A percentile compares a stretch with the other conserved stretches of the same genome.
Conservation (phyloP, 2,113 vertebrate genomes). For the Lipotes vexillifer region DNA sequence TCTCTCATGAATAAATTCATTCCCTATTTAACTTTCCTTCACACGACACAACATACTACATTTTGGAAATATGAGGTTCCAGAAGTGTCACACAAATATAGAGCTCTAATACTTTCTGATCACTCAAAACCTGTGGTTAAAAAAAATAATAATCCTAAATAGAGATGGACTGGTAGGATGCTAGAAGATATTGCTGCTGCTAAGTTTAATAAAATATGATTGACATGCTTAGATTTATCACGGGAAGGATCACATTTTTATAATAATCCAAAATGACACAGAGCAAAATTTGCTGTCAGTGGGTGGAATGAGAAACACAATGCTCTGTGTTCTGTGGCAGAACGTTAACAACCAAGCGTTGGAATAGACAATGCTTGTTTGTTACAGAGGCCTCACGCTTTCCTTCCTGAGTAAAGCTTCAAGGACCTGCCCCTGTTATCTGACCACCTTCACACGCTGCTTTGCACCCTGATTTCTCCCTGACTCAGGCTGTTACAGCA, state of each 20-base stretch:
- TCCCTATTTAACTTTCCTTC: constrained; percentile 52
- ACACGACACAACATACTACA: constrained; percentile 18
- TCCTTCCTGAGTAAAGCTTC: not conserved
- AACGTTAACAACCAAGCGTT: not conserved
- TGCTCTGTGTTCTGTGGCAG: not conserved
- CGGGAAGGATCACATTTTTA: constrained; percentile 71
- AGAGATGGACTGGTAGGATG: constrained; percentile 77
- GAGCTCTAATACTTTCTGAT: constrained; percentile 65
- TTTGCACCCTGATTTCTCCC: not conserved
- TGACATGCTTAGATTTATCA: constrained; percentile 78
- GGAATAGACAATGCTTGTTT: not conserved
- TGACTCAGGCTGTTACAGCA: not conserved
- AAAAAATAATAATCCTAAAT: constrained; percentile 77
- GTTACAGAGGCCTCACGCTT: not conserved
- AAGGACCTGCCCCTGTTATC: not conserved
- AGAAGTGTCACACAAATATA: constrained; percentile 61
- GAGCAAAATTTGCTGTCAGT: constrained; percentile 42
- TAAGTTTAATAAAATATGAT: constrained; percentile 83
- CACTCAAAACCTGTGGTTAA: constrained; percentile 39
- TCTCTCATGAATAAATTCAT: constrained; percentile 47
- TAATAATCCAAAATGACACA: constrained; percentile 71
- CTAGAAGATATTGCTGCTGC: constrained; percentile 71
- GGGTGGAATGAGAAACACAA: not conserved
- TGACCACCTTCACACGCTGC: not conserved
- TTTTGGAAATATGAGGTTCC: constrained; percentile 56